phyloP scores from a whole-genome alignment of 2,797 vertebrate species.

The Malurus splendens region DNA sequence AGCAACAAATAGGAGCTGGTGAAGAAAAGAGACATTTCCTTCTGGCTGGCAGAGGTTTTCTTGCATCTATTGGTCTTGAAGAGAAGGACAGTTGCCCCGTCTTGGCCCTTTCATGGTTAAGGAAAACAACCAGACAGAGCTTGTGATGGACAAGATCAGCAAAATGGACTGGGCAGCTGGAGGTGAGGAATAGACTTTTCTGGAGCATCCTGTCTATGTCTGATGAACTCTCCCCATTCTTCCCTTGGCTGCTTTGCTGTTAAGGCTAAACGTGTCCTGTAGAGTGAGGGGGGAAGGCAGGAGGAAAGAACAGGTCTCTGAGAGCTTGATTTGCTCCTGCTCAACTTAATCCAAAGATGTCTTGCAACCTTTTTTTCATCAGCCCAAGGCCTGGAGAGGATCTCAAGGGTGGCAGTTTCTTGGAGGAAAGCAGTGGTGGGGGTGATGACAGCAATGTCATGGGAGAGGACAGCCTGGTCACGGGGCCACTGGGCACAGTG shows the following conservation, averaged over 20 bases:
- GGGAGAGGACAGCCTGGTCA: conserved; percentile 69
- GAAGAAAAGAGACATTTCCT: background rate
- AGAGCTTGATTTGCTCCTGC: background rate
- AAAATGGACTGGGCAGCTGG: background rate
- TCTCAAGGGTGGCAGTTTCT: background rate
- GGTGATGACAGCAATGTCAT: background rate
- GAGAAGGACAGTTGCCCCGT: background rate
- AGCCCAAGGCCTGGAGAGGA: background rate
- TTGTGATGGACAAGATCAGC: background rate
- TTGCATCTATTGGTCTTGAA: background rate
- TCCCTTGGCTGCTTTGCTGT: background rate
- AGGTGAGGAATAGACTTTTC: conserved; percentile 26
- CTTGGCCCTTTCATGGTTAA: background rate
- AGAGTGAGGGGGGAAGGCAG: background rate
- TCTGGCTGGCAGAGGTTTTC: background rate
- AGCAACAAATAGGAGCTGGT: background rate
- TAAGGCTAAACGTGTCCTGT: background rate
- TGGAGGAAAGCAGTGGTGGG: background rate
- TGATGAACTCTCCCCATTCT: background rate
- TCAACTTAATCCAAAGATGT: background rate
- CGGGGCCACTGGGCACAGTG: conserved; percentile 66
- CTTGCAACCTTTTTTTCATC: background rate
- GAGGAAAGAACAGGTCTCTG: background rate
- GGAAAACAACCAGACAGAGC: background rate
- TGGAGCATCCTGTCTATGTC: background rate